These are phyloP conservation scores for Apostichopus japonicus DNA, from an alignment of 35 echinoderm and acorn worm genomes.

Conservation along the genomic window DNA sequence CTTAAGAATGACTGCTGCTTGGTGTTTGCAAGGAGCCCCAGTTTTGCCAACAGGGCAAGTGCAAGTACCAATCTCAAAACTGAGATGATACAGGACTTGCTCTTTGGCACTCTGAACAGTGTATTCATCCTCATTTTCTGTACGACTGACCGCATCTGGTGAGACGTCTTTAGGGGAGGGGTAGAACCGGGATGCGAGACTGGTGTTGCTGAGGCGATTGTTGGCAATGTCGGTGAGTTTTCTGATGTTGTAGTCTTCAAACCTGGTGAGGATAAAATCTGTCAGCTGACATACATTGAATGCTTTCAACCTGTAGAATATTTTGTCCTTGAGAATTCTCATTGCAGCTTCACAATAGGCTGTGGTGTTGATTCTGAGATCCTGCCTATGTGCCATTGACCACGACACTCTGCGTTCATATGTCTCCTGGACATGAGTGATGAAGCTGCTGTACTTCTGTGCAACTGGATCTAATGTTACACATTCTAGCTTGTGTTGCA, in stretches of 20 bases:
- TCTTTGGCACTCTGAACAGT: conserved; percentile 27
- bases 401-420: conserved; percentile 53
- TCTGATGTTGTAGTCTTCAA: conserved; percentile 58
- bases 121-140: neutral
- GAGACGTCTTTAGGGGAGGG: neutral
- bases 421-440: neutral
- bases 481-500: neutral
- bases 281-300: conserved; percentile 61
- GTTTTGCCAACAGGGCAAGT: conserved; percentile 55
- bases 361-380: conserved; percentile 56
- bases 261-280: conserved; percentile 64
- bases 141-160: too few species aligned
- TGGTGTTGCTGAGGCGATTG: neutral
- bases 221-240: conserved; percentile 48
- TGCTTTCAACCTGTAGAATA: conserved; percentile 48
- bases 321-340: conserved; percentile 71
- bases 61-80: conserved; percentile 43
- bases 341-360: conserved; percentile 69
- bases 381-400: conserved; percentile 30
- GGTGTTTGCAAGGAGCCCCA: conserved; percentile 69
- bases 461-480: conserved; percentile 16
- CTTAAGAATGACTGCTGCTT: conserved; percentile 50
- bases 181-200: neutral
- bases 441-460: conserved; percentile 24
- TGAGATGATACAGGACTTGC: conserved; percentile 13